Base-by-base conservation (phyloP, 2,113 vertebrate species). In the Mirounga angustirostris region DNA sequence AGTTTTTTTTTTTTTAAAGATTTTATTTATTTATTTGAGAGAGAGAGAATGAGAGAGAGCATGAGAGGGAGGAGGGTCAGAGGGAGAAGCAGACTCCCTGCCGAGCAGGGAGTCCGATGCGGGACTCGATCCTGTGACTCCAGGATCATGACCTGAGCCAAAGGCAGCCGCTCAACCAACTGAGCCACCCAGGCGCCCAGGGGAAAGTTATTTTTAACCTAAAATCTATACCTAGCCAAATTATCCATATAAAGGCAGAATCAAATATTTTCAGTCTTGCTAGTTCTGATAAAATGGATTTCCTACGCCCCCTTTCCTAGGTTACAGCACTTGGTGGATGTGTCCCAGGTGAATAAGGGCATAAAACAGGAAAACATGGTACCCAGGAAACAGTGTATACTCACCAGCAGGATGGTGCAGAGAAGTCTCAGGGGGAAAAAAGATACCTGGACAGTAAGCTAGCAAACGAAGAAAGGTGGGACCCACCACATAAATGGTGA, bases 391-490 rank as follows among this genome's bases (percentile, higher is more conserved):
- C n/a, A 67, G 28, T 12, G 36, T 30, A 2, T 18, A 6, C 7
- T 12, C 5, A 21, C 14, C 18, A 15, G 30, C 8, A 74, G 13
- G 78, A 1, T 21, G 52, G 1, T 24, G 40, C 73, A n/a, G 50
- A 89, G 40, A 71, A 24, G 71, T 36, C 28, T 13, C 8, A 0
- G 22, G 12, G 18, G 19, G 5, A 2, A 1, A 2, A 1, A 7
- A 43, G 24, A 7, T 12, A 7, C 7, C 10, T 50, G 46, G 40
- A 24, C 26, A 43, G 58, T 5, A 54, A 56, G 36, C 65, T 74
- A n/a, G 30, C 74, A 26, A n/a, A 14, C 46, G 46, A 36, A 33
- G n/a, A 56, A 74, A n/a, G 18, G 6, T 30, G 6, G 18, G 19
- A 54, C 74, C 28, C 0, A 7, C 7, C 7, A 4, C 10, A 0